phyloP scores from a whole-genome alignment of 2,888 invertebrate species.

The Clitarchus hookeri region DNA sequence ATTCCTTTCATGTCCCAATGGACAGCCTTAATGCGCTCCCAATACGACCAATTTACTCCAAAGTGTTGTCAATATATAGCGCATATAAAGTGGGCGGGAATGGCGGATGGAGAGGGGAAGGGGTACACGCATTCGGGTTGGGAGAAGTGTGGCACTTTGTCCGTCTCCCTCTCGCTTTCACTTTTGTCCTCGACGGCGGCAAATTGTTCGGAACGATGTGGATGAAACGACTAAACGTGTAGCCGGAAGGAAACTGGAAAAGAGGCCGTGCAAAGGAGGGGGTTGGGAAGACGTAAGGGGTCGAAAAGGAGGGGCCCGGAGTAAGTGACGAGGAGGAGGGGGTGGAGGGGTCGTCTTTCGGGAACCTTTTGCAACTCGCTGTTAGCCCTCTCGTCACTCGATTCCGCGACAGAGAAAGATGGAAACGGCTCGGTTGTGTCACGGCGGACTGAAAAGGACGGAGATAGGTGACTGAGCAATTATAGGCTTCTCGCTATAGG shows the following conservation, averaged over 20 bases:
- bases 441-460: neutral
- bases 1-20: conserved; percentile 40
- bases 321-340: neutral
- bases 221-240: conserved; percentile 29
- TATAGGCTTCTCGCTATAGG: conserved; percentile 39
- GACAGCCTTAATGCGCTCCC: conserved; percentile 41
- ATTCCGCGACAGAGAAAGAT: neutral
- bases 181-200: conserved; percentile 23
- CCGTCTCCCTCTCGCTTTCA: neutral
- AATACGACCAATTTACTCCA: conserved; percentile 42
- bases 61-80: conserved; percentile 42
- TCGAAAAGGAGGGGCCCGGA: neutral
- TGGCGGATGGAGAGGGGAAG: conserved; percentile 24
- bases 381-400: conserved; percentile 22
- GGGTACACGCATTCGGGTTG: conserved; percentile 31
- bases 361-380: conserved; percentile 31
- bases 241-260: conserved; percentile 39
- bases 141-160: neutral
- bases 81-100: conserved; percentile 37
- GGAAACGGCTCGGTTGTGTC: neutral
- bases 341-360: conserved; percentile 31
- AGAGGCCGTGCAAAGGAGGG: conserved; percentile 27
- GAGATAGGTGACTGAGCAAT: conserved; percentile 36
- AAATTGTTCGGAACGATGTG: conserved; percentile 38
- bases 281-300: neutral